Conservation (phyloP, 1,140 invertebrate species). For the Camponotus floridanus region DNA sequence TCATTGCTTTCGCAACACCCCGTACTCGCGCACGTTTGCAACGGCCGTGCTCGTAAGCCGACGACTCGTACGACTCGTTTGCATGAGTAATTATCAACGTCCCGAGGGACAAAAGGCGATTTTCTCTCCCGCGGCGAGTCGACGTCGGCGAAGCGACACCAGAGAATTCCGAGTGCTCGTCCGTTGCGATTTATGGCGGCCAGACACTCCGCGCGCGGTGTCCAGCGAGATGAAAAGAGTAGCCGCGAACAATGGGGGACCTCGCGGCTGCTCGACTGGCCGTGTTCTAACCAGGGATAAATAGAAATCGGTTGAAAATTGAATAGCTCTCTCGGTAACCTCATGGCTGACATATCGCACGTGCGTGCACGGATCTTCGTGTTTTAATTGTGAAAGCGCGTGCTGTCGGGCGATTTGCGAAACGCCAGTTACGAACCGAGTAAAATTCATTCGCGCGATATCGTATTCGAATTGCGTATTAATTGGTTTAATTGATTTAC, state of each 20-base stretch:
- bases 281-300: slow-evolving; percentile 41
- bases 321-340: slow-evolving; percentile 39
- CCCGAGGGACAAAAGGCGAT: slow-evolving; percentile 67
- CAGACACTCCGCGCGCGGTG: slow-evolving; percentile 59
- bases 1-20: slow-evolving; percentile 25
- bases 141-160: slow-evolving; percentile 63
- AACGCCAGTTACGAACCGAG: background rate
- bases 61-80: slow-evolving; percentile 67
- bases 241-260: slow-evolving; percentile 59
- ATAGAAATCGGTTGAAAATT: slow-evolving; percentile 70
- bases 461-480: background rate
- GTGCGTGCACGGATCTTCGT: background rate
- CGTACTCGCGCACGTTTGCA: slow-evolving; percentile 12
- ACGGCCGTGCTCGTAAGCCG: slow-evolving; percentile 10
- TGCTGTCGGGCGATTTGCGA: slow-evolving; percentile 5
- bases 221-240: slow-evolving; percentile 64
- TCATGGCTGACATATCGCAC: background rate
- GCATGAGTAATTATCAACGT: slow-evolving; percentile 76
- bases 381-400: slow-evolving; percentile 32
- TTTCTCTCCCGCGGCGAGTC: slow-evolving; percentile 69
- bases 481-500: slow-evolving; percentile 17
- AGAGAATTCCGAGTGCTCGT: slow-evolving; percentile 56
- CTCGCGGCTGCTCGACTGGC: slow-evolving; percentile 42
- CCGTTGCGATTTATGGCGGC: slow-evolving; percentile 69
- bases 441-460: background rate